Conservation (phyloP, 2,888 invertebrate genomes). For the Mechanitis messenoides region DNA sequence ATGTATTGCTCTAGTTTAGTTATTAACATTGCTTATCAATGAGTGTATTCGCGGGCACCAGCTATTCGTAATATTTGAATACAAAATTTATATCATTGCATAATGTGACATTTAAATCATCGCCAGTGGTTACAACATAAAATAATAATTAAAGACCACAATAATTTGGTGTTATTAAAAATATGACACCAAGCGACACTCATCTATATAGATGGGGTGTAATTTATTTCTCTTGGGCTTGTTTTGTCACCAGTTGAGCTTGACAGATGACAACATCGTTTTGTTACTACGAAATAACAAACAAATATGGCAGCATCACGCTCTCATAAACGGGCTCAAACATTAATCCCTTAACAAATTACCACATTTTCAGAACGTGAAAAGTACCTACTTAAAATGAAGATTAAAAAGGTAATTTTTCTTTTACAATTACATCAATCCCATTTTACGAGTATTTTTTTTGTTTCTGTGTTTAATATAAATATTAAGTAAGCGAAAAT, state of each 20-base stretch:
- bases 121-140: no score
- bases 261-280: conserved; percentile 63
- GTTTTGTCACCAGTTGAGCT: conserved; percentile 67
- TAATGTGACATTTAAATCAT: no score
- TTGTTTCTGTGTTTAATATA: no score
- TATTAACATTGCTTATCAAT: no score
- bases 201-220: conserved; percentile 66
- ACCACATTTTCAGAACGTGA: conserved; percentile 49
- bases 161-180: conserved; percentile 38
- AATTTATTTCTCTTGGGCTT: conserved; percentile 52
- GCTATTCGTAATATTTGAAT: no score
- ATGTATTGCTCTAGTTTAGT: no score
- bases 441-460: no score
- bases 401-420: not conserved
- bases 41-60: no score
- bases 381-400: conserved; percentile 46
- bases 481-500: no score
- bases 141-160: not conserved
- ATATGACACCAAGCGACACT: conserved; percentile 37
- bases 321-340: conserved; percentile 67
- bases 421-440: not conserved
- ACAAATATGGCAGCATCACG: conserved; percentile 68
- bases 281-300: conserved; percentile 56
- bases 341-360: conserved; percentile 69
- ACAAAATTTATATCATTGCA: no score